A percentile compares a stretch with the other conserved stretches of the same genome.
Evolutionary conservation across 2,888 invertebrate species (phyloP).

Genomic region (Polydrusus cervinus): DNA sequence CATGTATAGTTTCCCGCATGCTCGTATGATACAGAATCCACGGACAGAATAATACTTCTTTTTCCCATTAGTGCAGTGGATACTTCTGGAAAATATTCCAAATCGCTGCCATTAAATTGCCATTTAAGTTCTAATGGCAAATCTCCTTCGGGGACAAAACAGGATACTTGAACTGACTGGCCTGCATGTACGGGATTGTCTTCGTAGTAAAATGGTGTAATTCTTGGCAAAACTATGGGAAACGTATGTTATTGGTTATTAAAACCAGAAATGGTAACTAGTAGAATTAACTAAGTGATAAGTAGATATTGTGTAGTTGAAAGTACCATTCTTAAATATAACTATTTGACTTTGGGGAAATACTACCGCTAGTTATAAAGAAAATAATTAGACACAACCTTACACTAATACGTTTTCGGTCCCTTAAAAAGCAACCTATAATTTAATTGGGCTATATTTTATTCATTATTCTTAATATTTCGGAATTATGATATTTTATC

Average conservation of each 20-base stretch:
- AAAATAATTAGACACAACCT: too few species aligned
- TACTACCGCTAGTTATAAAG: too few species aligned
- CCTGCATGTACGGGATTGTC: constrained; percentile 76
- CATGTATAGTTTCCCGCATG: constrained; percentile 85
- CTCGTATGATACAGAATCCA: constrained; percentile 73
- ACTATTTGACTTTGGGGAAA: constrained; percentile 1
- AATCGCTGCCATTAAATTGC: constrained; percentile 78
- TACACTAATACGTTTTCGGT: too few species aligned
- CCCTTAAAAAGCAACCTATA: too few species aligned
- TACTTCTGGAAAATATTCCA: constrained; percentile 72
- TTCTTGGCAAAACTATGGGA: constrained; percentile 82
- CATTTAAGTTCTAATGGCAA: constrained; percentile 85
- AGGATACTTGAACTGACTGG: constrained; percentile 74
- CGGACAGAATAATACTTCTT: constrained; percentile 78
- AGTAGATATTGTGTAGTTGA: too few species aligned
- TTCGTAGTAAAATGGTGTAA: constrained; percentile 85
- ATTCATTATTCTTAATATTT: too few species aligned
- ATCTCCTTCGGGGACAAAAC: constrained; percentile 82
- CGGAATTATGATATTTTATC: too few species aligned
- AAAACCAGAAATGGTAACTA: neutral
- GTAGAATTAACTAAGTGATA: too few species aligned
- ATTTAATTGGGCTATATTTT: too few species aligned
- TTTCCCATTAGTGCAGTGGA: constrained; percentile 76
- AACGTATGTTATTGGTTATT: neutral
- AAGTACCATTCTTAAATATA: neutral